Base-by-base conservation (phyloP, 30 jellyfish, hydroid and myxozoan species). In the Sanderia malayensis region DNA sequence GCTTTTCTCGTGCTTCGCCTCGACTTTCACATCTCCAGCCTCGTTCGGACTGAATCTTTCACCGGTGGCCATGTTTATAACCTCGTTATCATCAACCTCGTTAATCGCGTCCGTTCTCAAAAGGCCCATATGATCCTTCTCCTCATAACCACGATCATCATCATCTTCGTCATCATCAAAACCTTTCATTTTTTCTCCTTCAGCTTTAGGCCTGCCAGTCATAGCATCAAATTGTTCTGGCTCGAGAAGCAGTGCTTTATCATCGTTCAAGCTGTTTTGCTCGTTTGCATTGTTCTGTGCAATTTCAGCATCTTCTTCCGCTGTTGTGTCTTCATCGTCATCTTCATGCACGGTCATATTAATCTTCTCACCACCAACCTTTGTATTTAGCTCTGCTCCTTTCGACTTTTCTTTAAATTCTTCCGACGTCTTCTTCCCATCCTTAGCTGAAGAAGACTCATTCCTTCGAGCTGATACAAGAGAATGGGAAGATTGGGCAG, bases 231-330 rank as follows among this genome's bases (percentile, higher is more conserved):
- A 15, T 49, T 49, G 64, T 19, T 9, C 64, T 49, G 64, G 64
- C 64, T 49, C 64, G 27, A 9, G 23, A 4, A 49, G 27, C 18
- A 4, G 8, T 19, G 64, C 23, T 15, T 49, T 49, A 2, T 9
- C 23, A 18, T 49, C 64, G 64, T 49, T 49, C 24, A 9, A 4
- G 27, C 27, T 19, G 24, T 19, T 49, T 11, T 24, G 8, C 18
- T 49, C 64, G 3, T 49, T 7, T 7, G 64, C 64, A 19, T 49
- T 49, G 18, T 49, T 49, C 27, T 49, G 64, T 19, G 64, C 64
- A 2, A 49, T 49, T 19, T 49, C 27, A 4, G 64, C 52, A 13
- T 37, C 52, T 37, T 37, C 52, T 13, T 37, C 52, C 10, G 52
- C 52, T 4, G 52, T 37, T 4, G 52, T 37, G 13, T 4, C 52